A percentile compares a stretch with the other conserved stretches of the same genome.
Conservation (phyloP, 92 coral and sea anemone species). For the Nematostella vectensis region DNA sequence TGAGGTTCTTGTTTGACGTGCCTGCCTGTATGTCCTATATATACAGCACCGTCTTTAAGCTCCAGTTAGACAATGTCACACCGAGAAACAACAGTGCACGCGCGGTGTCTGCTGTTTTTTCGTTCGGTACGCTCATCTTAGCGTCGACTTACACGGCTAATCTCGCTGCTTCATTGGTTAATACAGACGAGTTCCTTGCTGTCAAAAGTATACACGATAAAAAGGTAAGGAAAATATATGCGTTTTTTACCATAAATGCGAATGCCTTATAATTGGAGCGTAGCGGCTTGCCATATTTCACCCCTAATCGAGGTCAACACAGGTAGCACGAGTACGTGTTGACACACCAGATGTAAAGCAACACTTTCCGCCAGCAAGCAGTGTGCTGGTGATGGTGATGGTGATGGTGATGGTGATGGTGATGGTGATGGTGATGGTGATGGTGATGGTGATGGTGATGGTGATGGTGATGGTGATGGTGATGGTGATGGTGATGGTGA, state of each 20-base stretch:
- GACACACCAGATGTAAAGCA: no score
- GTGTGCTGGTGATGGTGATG: no score
- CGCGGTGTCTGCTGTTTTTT: slow-evolving; percentile 48
- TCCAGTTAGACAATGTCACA: slow-evolving; percentile 48
- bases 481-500: no score
- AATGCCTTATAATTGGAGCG: no score
- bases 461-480: no score
- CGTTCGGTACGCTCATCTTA: slow-evolving; percentile 46
- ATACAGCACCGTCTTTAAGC: slow-evolving; percentile 60
- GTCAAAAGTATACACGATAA: slow-evolving; percentile 43
- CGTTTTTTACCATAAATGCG: no score
- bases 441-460: no score
- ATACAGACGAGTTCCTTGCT: slow-evolving; percentile 20
- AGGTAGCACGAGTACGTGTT: not conserved
- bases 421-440: no score
- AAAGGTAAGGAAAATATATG: slow-evolving; percentile 45
- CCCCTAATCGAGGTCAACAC: not conserved
- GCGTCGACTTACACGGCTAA: slow-evolving; percentile 58
- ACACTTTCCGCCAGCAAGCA: no score
- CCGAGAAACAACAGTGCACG: slow-evolving; percentile 58
- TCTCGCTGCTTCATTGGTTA: slow-evolving; percentile 56
- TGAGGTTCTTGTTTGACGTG: slow-evolving; percentile 14
- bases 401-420: no score
- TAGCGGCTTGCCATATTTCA: no score
- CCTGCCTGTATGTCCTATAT: slow-evolving; percentile 62